Evolutionary conservation across 2,113 vertebrate genomes (phyloP).

Genomic region (Speoplatyrhinus poulsoni): DNA sequence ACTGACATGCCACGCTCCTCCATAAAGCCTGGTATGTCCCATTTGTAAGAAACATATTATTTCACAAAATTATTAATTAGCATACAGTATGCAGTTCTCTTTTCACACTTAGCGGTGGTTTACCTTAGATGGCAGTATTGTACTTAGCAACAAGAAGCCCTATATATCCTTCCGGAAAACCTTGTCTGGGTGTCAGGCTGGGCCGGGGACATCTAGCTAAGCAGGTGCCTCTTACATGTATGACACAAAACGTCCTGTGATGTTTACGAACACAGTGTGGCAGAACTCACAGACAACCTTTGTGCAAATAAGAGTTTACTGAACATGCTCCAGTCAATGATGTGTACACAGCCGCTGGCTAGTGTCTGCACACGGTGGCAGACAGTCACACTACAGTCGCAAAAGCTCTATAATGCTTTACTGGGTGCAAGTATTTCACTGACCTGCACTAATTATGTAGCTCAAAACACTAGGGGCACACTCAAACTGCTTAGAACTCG

Average conservation of each 20-base stretch:
- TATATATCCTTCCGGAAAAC: neutral
- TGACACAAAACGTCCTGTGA: too few relatives aligned
- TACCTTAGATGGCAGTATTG: too few relatives aligned
- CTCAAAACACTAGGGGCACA: slow-evolving; percentile 16
- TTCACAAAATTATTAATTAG: neutral
- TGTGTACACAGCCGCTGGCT: too few relatives aligned
- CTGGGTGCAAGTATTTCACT: too few relatives aligned
- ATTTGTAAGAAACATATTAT: neutral
- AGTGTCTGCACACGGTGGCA: too few relatives aligned
- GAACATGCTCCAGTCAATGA: too few relatives aligned
- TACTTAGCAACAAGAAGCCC: neutral
- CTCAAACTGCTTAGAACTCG: slow-evolving; percentile 33
- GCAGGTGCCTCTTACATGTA: neutral
- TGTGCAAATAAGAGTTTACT: too few relatives aligned
- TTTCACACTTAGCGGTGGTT: neutral
- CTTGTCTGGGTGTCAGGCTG: too few relatives aligned
- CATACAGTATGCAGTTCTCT: neutral
- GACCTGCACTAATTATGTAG: slow-evolving; percentile 37
- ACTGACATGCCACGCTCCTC: neutral
- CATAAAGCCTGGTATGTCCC: neutral
- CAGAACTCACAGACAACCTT: too few relatives aligned
- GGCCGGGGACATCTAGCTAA: slow-evolving; percentile 1
- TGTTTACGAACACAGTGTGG: too few relatives aligned
- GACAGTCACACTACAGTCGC: too few relatives aligned
- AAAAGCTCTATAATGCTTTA: too few relatives aligned